phyloP scores from a whole-genome alignment of 2,888 invertebrate species.

The Acrobasis suavella region DNA sequence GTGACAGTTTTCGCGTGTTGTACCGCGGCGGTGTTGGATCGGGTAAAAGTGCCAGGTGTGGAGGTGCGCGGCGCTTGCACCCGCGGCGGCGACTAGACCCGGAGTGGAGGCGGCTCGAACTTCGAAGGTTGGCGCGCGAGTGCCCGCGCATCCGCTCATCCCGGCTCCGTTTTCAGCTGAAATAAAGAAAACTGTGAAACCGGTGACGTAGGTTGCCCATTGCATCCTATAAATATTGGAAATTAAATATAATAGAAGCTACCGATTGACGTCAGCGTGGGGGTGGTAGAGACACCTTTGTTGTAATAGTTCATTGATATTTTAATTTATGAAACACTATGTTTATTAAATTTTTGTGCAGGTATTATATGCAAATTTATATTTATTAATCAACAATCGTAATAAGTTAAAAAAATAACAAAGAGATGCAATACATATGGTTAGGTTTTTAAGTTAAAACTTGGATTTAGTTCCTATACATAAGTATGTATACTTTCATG shows the following conservation, averaged over 20 bases:
- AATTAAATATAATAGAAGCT: constrained; percentile 2
- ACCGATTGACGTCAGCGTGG: constrained; percentile 2
- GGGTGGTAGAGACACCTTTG: background rate
- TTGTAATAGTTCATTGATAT: background rate
- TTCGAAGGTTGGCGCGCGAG: constrained; percentile 33
- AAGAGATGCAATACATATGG: too few species aligned
- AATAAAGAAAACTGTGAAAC: constrained; percentile 9
- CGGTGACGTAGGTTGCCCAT: constrained; percentile 7
- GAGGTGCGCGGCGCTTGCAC: constrained; percentile 55
- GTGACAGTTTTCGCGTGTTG: constrained; percentile 59
- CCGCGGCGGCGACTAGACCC: constrained; percentile 58
- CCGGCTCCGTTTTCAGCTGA: constrained; percentile 14
- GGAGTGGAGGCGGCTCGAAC: constrained; percentile 49
- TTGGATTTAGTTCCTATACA: too few species aligned
- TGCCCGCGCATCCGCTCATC: constrained; percentile 13
- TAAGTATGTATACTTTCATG: too few species aligned
- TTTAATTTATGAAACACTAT: background rate
- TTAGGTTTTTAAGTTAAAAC: too few species aligned
- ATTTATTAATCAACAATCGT: too few species aligned
- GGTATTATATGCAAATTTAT: too few species aligned
- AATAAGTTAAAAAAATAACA: too few species aligned
- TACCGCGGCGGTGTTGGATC: constrained; percentile 42
- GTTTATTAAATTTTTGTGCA: too few species aligned
- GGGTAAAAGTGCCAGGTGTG: constrained; percentile 51
- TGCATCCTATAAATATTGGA: constrained; percentile 9